These are phyloP conservation scores for Drosophila phalerata DNA, from an alignment of 2,888 invertebrate species.

Conservation along the genomic window DNA sequence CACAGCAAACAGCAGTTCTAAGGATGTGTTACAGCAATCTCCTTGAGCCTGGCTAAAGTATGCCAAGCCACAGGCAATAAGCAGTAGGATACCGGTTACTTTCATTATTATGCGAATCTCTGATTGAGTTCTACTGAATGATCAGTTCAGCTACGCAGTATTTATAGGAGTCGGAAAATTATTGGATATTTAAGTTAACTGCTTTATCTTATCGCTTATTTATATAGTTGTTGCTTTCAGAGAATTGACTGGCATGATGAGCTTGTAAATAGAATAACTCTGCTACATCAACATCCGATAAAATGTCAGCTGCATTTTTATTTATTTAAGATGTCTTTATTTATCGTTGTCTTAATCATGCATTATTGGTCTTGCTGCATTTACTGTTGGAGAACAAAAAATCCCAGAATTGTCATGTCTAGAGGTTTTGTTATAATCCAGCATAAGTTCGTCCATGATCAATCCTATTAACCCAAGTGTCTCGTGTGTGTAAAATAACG, in stretches of 20 bases:
- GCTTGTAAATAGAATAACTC: no score
- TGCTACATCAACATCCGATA: no score
- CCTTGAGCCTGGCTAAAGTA: neutral
- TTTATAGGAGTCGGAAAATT: no score
- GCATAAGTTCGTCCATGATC: conserved; percentile 18
- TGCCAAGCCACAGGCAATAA: conserved; percentile 2
- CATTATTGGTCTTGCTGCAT: neutral
- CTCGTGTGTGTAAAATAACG: conserved; percentile 37
- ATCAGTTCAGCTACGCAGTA: no score
- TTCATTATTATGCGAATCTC: neutral
- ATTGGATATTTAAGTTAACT: no score
- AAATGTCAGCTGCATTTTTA: no score
- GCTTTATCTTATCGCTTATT: no score
- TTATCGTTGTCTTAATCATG: neutral
- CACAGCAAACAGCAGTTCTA: neutral
- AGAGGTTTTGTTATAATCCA: conserved; percentile 22
- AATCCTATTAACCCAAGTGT: conserved; percentile 21
- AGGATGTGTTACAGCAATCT: neutral
- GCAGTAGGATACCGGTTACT: neutral
- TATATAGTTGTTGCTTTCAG: no score
- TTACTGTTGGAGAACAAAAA: neutral
- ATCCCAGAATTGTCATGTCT: neutral
- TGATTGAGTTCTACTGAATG: no score
- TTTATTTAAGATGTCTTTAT: neutral
- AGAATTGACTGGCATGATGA: no score